Base-by-base conservation (phyloP, 2,888 invertebrate genomes). In the Chrysopilus asiliformis region DNA sequence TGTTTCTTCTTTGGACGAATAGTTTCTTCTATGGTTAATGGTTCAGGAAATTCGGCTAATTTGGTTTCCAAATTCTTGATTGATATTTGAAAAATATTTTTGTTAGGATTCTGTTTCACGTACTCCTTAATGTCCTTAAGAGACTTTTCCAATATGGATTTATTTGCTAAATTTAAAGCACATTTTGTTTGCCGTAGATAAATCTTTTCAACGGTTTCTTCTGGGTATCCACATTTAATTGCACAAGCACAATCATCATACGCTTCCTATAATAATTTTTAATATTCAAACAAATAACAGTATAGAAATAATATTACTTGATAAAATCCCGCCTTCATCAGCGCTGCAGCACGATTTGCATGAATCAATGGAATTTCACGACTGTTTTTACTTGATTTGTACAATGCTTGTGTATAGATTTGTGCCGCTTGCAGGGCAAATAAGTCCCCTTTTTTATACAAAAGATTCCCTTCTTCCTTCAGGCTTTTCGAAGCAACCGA, bases 271-370 rank as follows among this genome's bases (percentile, higher is more conserved):
- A 33, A 39, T 13, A 24, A 15, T n/a, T 8, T 35, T 28, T 18
- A 18, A 19, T n/a, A 4, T 13, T 13, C n/a, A 16, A 10, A 30
- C 13, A 15, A 10, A 15, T 30, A 8, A 7, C 16, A 7, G 16
- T 17, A 7, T 13, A 8, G 15, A 30, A 15, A 10, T 6, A 33
- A 15, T 6, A 36, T 24, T 20, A 33, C 38, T 26, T 43, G 26
- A 32, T 48, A 60, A 24, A 52, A 57, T 2, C 56, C 56, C 29
- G 53, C 50, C 26, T 56, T 52, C 32, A 56, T 53, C 7, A 61
- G 36, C 0, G 55, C 55, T 41, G 55, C 51, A 2, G 56, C 60
- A 2, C 62, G 48, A 44, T 62, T 62, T 1, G 59, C 63, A 45
- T 50, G 56, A 0, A 52, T 55, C 24, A 61, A 33, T 1, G 54